Evolutionary conservation across 2,797 vertebrate genomes (phyloP).

Genomic region (Gambusia yucatana): DNA sequence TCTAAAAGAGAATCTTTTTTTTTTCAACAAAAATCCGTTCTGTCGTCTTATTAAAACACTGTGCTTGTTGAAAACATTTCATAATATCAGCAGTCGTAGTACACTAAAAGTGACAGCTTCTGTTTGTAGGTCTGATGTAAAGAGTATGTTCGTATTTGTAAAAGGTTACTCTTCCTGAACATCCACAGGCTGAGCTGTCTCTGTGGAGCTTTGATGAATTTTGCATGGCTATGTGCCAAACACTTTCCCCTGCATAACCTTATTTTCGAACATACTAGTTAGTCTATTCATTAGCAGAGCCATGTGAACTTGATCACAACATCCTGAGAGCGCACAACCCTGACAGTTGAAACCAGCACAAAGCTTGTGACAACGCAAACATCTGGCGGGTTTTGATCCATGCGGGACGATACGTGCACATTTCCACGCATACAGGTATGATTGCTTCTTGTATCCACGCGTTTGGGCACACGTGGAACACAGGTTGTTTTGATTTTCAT

Average conservation of each 20-base stretch:
- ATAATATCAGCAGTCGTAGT: no score
- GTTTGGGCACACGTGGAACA: not conserved
- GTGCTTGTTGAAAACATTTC: no score
- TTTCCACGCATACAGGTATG: not conserved
- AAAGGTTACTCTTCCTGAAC: not conserved
- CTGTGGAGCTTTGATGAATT: not conserved
- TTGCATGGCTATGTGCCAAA: not conserved
- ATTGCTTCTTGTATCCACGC: not conserved
- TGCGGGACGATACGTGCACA: not conserved
- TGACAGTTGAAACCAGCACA: constrained; percentile 28
- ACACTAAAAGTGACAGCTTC: no score
- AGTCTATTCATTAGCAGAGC: constrained; percentile 38
- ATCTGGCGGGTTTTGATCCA: constrained; percentile 6
- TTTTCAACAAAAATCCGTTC: no score
- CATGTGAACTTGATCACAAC: constrained; percentile 64
- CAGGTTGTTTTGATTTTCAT: constrained; percentile 7
- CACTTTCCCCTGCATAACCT: constrained; percentile 1
- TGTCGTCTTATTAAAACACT: no score
- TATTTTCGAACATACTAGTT: constrained; percentile 29
- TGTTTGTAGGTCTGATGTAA: no score
- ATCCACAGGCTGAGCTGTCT: not conserved
- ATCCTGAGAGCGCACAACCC: constrained; percentile 45
- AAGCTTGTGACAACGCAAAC: constrained; percentile 54
- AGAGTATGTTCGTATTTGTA: not conserved
- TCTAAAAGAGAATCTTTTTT: no score